Evolutionary conservation across 2,113 vertebrate species (phyloP).

Genomic region (Tangachromis dhanisi): DNA sequence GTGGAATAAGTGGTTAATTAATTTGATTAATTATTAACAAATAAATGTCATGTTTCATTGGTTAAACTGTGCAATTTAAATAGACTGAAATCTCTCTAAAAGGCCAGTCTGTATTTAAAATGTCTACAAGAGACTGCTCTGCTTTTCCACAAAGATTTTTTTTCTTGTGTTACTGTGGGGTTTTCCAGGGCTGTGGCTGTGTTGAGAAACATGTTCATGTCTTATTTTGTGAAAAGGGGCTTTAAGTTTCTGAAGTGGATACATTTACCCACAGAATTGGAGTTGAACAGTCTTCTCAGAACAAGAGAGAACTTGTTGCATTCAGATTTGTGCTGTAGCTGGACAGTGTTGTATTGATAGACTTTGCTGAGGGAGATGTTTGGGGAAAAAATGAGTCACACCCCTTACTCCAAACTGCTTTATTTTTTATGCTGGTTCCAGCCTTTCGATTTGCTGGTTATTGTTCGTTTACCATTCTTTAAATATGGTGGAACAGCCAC

Average conservation of each 20-base stretch:
- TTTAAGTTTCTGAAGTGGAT: not conserved
- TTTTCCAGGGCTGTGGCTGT: not conserved
- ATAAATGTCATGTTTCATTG: not conserved
- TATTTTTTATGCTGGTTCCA: not conserved
- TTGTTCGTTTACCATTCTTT: not conserved
- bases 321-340: not conserved
- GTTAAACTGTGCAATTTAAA: not conserved
- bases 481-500: not conserved
- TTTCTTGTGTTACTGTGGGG: not conserved
- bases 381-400: not conserved
- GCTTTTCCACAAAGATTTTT: not conserved
- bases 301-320: not conserved
- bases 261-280: not conserved
- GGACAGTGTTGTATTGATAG: not conserved
- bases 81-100: not conserved
- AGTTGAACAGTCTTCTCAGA: not conserved
- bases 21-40: not conserved
- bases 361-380: not conserved
- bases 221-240: not conserved
- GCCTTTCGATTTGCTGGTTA: not conserved
- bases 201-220: not conserved
- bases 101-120: not conserved
- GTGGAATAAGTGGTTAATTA: not conserved
- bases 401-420: not conserved
- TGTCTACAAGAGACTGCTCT: not conserved